Evolutionary conservation across 2,113 vertebrate genomes (phyloP).

Genomic region (Vidua chalybeata): DNA sequence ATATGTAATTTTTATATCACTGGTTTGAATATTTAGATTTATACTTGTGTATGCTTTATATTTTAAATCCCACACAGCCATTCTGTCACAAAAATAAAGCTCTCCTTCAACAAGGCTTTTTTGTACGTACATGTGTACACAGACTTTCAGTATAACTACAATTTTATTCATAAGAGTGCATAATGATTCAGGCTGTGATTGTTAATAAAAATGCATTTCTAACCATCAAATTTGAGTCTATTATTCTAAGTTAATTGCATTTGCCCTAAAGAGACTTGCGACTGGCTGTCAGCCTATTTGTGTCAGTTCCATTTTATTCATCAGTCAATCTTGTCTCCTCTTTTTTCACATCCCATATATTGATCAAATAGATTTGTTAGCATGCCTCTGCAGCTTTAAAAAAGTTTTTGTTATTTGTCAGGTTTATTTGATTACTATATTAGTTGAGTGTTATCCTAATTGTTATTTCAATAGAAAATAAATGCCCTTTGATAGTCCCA

Average conservation of each 20-base stretch:
- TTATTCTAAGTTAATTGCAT: slow-evolving; percentile 89
- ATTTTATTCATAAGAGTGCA: slow-evolving; percentile 78
- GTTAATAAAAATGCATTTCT: slow-evolving; percentile 85
- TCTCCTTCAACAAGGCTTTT: slow-evolving; percentile 37
- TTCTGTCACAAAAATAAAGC: slow-evolving; percentile 59
- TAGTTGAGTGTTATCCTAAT: slow-evolving; percentile 67
- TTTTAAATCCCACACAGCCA: slow-evolving; percentile 65
- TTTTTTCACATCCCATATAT: slow-evolving; percentile 75
- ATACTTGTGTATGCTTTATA: slow-evolving; percentile 65
- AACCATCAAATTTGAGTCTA: slow-evolving; percentile 85
- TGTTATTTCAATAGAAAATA: slow-evolving; percentile 71
- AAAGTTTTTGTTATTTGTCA: slow-evolving; percentile 67
- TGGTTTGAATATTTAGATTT: slow-evolving; percentile 70
- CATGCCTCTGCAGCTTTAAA: slow-evolving; percentile 62
- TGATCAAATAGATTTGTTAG: slow-evolving; percentile 80
- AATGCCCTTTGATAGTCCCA: slow-evolving; percentile 60
- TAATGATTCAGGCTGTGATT: slow-evolving; percentile 79
- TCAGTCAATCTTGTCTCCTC: slow-evolving; percentile 81
- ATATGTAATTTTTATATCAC: slow-evolving; percentile 64
- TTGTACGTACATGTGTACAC: slow-evolving; percentile 61
- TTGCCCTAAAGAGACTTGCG: slow-evolving; percentile 85
- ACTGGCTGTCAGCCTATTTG: slow-evolving; percentile 84
- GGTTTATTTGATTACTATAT: slow-evolving; percentile 69
- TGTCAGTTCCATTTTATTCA: slow-evolving; percentile 82
- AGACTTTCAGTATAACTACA: slow-evolving; percentile 71